Percentiles rank a stretch among this genome's conserved stretches.
These are phyloP conservation scores for Invenusta paracnida DNA, from an alignment of 2,888 invertebrate species.

Conservation along the genomic window DNA sequence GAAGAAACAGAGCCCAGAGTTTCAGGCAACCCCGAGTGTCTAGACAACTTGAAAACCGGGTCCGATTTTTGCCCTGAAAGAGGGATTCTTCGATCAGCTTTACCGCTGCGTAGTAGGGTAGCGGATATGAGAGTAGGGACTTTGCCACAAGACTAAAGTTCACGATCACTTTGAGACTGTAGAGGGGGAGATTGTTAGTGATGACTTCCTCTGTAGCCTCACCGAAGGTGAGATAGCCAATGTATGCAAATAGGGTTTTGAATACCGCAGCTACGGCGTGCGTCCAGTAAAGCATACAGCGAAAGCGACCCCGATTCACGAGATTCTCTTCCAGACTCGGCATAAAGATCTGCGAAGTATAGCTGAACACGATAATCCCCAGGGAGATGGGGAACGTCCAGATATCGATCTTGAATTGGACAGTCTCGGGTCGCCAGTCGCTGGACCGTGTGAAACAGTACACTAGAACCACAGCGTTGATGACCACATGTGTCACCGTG, in stretches of 20 bases:
- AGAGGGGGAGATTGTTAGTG: constrained; percentile 90
- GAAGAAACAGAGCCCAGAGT: constrained; percentile 63
- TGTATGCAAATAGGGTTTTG: constrained; percentile 84
- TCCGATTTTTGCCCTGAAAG: constrained; percentile 63
- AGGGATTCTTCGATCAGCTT: constrained; percentile 75
- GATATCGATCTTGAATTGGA: constrained; percentile 84
- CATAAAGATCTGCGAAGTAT: constrained; percentile 96
- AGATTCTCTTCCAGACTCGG: constrained; percentile 95
- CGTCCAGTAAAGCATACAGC: constrained; percentile 97
- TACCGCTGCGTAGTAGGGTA: constrained; percentile 95
- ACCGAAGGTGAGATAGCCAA: constrained; percentile 95
- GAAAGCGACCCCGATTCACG: constrained; percentile 82
- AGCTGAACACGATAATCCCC: constrained; percentile 97
- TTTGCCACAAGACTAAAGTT: constrained; percentile 91
- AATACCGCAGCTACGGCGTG: constrained; percentile 94
- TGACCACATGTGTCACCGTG: constrained; percentile 92
- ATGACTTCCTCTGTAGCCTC: constrained; percentile 74
- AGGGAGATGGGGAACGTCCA: constrained; percentile 94
- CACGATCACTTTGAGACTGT: constrained; percentile 80
- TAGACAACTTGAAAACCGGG: neutral
- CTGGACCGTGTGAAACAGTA: constrained; percentile 87
- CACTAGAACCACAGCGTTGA: constrained; percentile 89
- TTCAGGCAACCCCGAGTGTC: constrained; percentile 67
- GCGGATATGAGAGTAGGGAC: constrained; percentile 88
- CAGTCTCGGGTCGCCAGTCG: constrained; percentile 86